Base-by-base conservation (phyloP, 2,888 invertebrate genomes). In the Tinea trinotella region DNA sequence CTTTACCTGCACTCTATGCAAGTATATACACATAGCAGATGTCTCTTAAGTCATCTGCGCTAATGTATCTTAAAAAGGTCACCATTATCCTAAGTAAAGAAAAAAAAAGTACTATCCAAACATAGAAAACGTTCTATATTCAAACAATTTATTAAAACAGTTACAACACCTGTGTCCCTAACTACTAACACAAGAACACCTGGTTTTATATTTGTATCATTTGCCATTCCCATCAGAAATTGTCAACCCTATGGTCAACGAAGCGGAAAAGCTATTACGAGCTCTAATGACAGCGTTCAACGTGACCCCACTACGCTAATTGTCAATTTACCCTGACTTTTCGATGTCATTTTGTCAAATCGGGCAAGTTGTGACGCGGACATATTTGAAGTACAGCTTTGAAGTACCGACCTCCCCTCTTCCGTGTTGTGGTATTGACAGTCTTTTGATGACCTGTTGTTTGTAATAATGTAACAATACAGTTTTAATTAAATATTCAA, bases 181-280 rank as follows among this genome's bases (percentile, higher is more conserved):
- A n/a, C n/a, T n/a, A n/a, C n/a, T n/a, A n/a, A n/a, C n/a, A n/a
- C n/a, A n/a, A n/a, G n/a, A n/a, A n/a, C n/a, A n/a, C n/a, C n/a
- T n/a, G n/a, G n/a, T n/a, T n/a, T n/a, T n/a, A n/a, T n/a, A n/a
- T n/a, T n/a, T n/a, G n/a, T n/a, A n/a, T n/a, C n/a, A 30, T 30
- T 30, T 30, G 30, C 7, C n/a, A 30, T 30, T 30, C 2, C 7
- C 30, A 30, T 7, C 7, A 30, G 30, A 35, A 35, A 12, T 40
- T 40, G 5, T 46, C 18, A 46, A 46, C 46, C 46, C 46, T 40
- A 66, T 68, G 83, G 76, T 75, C 82, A 76, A 71, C 71, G 81
- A 78, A 68, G 82, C 76, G 83, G 79, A 83, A 85, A 85, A 81
- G 82, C 77, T 83, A 84, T 85, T 83, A 82, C 81, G 73, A 68